Evolutionary conservation across 1,140 invertebrate species (phyloP).

Genomic region (Pogonomyrmex californicus): DNA sequence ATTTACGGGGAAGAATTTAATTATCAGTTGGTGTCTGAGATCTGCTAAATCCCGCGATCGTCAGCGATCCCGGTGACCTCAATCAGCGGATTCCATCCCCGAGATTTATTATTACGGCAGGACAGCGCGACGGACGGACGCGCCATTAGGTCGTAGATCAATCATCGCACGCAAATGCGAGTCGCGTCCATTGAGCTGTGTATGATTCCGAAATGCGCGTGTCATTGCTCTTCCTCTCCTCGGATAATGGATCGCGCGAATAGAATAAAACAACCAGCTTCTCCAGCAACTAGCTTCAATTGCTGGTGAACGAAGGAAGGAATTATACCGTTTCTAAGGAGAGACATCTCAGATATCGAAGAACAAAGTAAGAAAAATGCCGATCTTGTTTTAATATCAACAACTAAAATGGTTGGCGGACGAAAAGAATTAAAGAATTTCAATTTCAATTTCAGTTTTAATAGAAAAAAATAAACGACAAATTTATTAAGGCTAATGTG

Average conservation of each 20-base stretch:
- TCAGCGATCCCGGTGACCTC: neutral
- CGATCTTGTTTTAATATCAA: neutral
- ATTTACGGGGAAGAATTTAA: constrained; percentile 70
- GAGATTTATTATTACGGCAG: constrained; percentile 46
- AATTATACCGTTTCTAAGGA: neutral
- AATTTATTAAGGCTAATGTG: neutral
- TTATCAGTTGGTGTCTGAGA: constrained; percentile 47
- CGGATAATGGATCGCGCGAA: constrained; percentile 14
- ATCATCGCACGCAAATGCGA: constrained; percentile 55
- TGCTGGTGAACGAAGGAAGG: neutral
- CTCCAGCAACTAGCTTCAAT: neutral
- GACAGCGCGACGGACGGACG: constrained; percentile 34
- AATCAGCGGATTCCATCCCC: constrained; percentile 8
- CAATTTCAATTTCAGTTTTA: neutral
- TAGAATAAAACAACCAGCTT: neutral
- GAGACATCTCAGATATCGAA: neutral
- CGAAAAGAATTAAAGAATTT: neutral
- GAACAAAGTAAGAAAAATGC: neutral
- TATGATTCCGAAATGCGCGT: constrained; percentile 43
- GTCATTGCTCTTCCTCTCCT: constrained; percentile 13
- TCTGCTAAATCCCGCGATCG: constrained; percentile 13
- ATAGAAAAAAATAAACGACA: too few species aligned
- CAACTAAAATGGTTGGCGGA: neutral
- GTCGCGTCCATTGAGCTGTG: constrained; percentile 24
- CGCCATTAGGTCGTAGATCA: constrained; percentile 56